Conservation (phyloP, 2,113 vertebrate species). For the Casuarius casuarius region DNA sequence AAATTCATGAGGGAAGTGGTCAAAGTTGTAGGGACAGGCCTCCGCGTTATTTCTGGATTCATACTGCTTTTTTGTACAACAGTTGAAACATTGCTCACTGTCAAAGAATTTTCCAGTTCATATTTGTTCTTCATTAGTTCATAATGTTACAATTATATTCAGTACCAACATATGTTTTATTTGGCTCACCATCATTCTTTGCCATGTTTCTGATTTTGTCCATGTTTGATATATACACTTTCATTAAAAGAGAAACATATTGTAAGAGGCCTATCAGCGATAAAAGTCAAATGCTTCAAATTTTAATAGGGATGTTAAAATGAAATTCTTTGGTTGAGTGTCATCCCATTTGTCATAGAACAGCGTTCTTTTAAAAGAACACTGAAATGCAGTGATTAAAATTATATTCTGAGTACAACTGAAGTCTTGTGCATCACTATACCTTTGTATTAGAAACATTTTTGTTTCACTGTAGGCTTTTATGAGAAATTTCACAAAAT, state of each 20-base stretch:
- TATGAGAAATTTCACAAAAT: neutral
- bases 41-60: neutral
- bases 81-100: neutral
- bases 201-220: conserved; percentile 45
- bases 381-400: neutral
- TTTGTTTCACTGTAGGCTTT: neutral
- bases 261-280: neutral
- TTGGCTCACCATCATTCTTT: conserved; percentile 45
- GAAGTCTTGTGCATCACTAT: neutral
- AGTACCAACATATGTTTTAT: conserved; percentile 31
- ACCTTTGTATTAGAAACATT: neutral
- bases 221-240: neutral
- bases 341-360: neutral
- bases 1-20: neutral
- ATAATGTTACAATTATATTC: conserved; percentile 7
- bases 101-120: conserved; percentile 23
- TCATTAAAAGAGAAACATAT: conserved; percentile 8
- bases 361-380: neutral
- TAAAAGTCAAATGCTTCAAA: conserved; percentile 17
- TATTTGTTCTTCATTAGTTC: conserved; percentile 23
- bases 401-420: neutral
- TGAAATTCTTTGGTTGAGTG: neutral
- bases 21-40: neutral
- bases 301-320: neutral
- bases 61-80: neutral